Evolutionary conservation across 2,797 vertebrate species (phyloP).

Genomic region (Enteromius radiatus): DNA sequence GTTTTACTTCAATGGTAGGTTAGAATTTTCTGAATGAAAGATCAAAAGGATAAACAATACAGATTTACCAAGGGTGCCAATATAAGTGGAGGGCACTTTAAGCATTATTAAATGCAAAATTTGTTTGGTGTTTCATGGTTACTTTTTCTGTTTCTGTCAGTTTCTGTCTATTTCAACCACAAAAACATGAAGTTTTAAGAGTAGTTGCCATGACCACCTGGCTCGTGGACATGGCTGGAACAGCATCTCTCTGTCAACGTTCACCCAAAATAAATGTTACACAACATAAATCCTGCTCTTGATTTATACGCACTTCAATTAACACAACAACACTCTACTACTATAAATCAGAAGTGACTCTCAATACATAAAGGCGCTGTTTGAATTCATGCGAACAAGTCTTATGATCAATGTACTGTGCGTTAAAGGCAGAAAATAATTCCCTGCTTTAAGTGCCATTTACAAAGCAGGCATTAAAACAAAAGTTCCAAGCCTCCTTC

Average conservation of each 20-base stretch:
- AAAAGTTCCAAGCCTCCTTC: conserved; percentile 30
- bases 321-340: neutral
- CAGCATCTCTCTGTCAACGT: conserved; percentile 59
- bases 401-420: conserved; percentile 7
- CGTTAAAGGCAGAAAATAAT: conserved; percentile 22
- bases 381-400: conserved; percentile 22
- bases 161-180: conserved; percentile 56
- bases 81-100: too few species aligned
- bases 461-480: conserved; percentile 17
- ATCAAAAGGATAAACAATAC: too few species aligned
- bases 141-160: conserved; percentile 34
- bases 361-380: neutral
- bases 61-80: too few species aligned
- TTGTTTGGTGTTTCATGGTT: neutral
- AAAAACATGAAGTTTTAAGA: conserved; percentile 67
- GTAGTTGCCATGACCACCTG: conserved; percentile 69
- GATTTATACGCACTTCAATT: conserved; percentile 16
- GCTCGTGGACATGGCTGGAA: conserved; percentile 55
- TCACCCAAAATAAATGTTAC: conserved; percentile 67
- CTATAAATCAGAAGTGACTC: conserved; percentile 6
- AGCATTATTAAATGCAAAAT: too few species aligned
- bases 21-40: too few species aligned
- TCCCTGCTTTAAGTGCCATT: conserved; percentile 14
- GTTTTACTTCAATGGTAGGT: too few species aligned
- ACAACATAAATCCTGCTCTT: conserved; percentile 51